phyloP scores from a whole-genome alignment of 2,797 vertebrate species.

The Lepidocolaptes lacrymiger region DNA sequence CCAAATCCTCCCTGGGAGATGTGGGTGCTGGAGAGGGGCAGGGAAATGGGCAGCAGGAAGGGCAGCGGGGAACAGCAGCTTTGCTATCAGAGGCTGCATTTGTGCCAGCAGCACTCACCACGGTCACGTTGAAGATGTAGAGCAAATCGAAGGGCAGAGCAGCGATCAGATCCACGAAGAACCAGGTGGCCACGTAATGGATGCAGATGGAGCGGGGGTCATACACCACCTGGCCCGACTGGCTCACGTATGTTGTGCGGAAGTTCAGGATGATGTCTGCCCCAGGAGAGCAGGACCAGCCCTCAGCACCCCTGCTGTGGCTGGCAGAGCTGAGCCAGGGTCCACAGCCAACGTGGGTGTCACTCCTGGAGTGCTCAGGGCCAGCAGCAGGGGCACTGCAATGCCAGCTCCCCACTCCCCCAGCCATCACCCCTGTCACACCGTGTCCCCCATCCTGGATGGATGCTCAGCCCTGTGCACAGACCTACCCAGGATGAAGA shows the following conservation, averaged over 20 bases:
- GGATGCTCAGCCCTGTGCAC: rapidly evolving
- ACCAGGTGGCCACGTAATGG: slow-evolving; percentile 95
- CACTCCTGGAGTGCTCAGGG: not conserved
- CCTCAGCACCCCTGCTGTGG: not conserved
- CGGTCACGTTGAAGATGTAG: slow-evolving; percentile 93
- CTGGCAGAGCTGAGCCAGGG: not conserved
- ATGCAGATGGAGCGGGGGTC: slow-evolving; percentile 91
- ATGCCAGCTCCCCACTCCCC: not conserved
- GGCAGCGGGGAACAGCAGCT: not conserved
- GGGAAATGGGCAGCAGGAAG: not conserved
- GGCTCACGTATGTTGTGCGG: slow-evolving; percentile 93
- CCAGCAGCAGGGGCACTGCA: not conserved
- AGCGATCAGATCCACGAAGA: slow-evolving; percentile 93
- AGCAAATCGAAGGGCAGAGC: slow-evolving; percentile 96
- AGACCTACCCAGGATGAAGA: slow-evolving; percentile 92
- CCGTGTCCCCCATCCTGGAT: rapidly evolving
- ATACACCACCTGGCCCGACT: slow-evolving; percentile 93
- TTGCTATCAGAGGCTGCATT: rapidly evolving
- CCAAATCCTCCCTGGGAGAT: rapidly evolving
- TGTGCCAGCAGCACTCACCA: slow-evolving; percentile 80
- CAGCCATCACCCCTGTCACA: not conserved
- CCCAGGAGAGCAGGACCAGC: not conserved
- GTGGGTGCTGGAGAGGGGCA: not conserved
- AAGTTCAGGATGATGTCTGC: slow-evolving; percentile 97
- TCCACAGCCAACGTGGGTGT: rapidly evolving